A percentile compares a stretch with the other conserved stretches of the same genome.
Conservation (phyloP, 2,113 vertebrate genomes). For the Pygoscelis adeliae region DNA sequence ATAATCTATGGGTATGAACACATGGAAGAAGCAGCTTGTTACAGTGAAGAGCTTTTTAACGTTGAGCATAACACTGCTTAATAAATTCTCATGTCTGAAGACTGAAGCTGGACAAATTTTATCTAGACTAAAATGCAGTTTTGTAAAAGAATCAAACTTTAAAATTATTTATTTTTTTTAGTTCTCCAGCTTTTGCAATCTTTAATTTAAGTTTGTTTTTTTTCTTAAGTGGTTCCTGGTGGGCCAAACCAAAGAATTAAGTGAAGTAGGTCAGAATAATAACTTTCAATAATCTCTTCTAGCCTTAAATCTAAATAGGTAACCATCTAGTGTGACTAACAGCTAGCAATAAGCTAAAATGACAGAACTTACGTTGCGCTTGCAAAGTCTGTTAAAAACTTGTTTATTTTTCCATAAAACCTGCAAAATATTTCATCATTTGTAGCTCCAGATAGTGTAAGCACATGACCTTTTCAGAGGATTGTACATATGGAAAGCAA, state of each 20-base stretch:
- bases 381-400: neutral
- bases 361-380: neutral
- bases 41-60: neutral
- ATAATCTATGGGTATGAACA: neutral
- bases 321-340: neutral
- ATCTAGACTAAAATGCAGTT: neutral
- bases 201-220: neutral
- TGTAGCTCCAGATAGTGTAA: neutral
- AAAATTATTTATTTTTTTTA: neutral
- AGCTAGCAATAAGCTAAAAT: neutral
- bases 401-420: neutral
- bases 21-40: neutral
- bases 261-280: neutral
- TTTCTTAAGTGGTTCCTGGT: neutral
- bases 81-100: neutral
- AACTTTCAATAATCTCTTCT: neutral
- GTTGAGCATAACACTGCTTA: neutral
- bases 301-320: neutral
- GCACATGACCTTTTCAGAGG: neutral
- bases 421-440: neutral
- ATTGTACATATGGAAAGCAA: neutral
- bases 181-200: neutral
- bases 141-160: neutral
- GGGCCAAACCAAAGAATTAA: neutral
- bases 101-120: neutral